These are phyloP conservation scores for Oryctolagus cuniculus DNA, from an alignment of 2,113 vertebrate species.

Conservation along the genomic window DNA sequence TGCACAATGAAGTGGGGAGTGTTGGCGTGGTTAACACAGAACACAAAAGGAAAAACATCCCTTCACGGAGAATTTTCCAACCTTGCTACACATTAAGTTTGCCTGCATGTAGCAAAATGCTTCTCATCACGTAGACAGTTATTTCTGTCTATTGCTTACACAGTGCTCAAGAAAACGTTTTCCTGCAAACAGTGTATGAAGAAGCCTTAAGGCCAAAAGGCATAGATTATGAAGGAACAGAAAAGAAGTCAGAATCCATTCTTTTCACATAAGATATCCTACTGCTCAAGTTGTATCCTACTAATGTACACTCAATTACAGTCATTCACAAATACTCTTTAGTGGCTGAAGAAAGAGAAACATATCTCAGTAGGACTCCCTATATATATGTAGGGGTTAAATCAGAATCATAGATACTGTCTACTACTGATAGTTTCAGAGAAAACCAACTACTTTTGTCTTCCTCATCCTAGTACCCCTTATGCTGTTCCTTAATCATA, in stretches of 20 bases:
- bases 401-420: neutral
- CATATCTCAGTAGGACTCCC: neutral
- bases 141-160: neutral
- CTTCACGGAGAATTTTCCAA: neutral
- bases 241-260: slow-evolving; percentile 7
- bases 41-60: neutral
- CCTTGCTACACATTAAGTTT: neutral
- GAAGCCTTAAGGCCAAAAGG: slow-evolving; percentile 27
- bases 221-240: neutral
- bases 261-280: slow-evolving; percentile 2
- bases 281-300: slow-evolving; percentile 21
- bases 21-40: neutral
- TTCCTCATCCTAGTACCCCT: neutral
- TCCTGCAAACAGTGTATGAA: neutral
- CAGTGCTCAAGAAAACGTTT: slow-evolving; percentile 49
- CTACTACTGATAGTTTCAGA: neutral
- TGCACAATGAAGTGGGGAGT: neutral
- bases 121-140: neutral
- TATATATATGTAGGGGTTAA: neutral
- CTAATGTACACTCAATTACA: neutral
- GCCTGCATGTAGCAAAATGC: neutral
- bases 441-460: neutral
- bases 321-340: neutral
- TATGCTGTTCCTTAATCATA: neutral
- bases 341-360: neutral